These are phyloP conservation scores for Istiophorus platypterus DNA, from an alignment of 2,113 vertebrate species.

Conservation along the genomic window DNA sequence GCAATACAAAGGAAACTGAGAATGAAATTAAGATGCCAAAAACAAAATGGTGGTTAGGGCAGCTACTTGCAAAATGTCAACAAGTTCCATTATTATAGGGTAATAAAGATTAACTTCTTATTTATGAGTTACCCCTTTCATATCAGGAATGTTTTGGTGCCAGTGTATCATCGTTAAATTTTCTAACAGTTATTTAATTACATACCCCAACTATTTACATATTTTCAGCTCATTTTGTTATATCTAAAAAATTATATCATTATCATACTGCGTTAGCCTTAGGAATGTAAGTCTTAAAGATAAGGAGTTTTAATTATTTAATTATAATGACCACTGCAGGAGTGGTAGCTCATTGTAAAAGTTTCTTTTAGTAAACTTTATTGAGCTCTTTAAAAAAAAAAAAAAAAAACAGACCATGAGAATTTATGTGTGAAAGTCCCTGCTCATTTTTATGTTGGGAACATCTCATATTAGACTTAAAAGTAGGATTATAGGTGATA, in stretches of 20 bases:
- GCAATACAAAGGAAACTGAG: constrained; percentile 2
- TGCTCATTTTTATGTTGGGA: neutral
- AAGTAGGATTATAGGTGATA: constrained; percentile 4
- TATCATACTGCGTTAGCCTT: neutral
- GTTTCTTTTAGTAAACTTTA: constrained; percentile 23
- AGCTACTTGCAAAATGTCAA: neutral
- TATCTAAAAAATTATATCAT: neutral
- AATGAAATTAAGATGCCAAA: neutral
- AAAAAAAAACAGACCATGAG: constrained; percentile 7
- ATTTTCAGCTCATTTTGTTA: neutral
- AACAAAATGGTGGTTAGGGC: neutral
- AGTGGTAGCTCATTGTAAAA: constrained; percentile 56
- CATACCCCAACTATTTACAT: neutral
- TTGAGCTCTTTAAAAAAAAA: neutral
- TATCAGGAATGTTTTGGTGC: neutral
- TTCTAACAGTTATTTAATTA: too few species aligned
- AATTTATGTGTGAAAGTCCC: constrained; percentile 6
- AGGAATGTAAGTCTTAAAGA: neutral
- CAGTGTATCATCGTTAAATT: neutral
- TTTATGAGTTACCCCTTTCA: neutral
- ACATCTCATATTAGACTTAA: neutral
- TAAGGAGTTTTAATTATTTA: constrained; percentile 15
- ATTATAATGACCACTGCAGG: constrained; percentile 34
- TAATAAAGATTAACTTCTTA: neutral
- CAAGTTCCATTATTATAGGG: neutral